These are phyloP conservation scores for Saguinus imperator DNA, from an alignment of 2,113 vertebrate genomes.

Conservation along the genomic window DNA sequence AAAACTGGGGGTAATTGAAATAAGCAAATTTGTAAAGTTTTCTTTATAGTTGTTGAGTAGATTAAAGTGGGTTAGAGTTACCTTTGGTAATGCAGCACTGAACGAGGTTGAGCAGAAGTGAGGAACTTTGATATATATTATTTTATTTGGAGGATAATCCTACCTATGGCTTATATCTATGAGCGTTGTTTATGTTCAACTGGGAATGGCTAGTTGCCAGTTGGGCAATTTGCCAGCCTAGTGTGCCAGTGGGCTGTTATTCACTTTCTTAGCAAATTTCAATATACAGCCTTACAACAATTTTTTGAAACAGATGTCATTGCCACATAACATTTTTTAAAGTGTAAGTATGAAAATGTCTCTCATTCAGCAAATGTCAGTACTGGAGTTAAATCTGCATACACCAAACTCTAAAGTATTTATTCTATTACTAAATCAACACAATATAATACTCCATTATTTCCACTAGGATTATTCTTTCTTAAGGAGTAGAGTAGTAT, in stretches of 20 bases:
- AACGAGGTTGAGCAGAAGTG: background rate
- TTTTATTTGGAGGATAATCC: background rate
- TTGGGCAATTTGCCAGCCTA: background rate
- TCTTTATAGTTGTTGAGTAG: background rate
- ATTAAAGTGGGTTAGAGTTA: background rate
- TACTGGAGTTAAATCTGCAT: background rate
- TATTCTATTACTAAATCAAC: background rate
- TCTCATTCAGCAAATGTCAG: background rate
- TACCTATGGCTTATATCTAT: background rate
- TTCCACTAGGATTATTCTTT: background rate
- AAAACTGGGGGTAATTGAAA: background rate
- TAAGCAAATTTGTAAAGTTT: background rate
- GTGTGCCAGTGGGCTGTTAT: background rate
- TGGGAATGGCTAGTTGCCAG: background rate
- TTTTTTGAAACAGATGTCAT: background rate
- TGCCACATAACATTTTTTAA: background rate
- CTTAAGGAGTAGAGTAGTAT: background rate
- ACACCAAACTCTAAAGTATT: background rate
- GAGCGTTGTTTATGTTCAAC: background rate
- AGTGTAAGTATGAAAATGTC: background rate
- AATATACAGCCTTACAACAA: background rate
- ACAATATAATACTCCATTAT: background rate
- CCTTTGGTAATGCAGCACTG: background rate
- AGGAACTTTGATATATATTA: background rate
- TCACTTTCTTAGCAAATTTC: background rate